Conservation (phyloP, 2,113 vertebrate species). For the Cairina moschata region DNA sequence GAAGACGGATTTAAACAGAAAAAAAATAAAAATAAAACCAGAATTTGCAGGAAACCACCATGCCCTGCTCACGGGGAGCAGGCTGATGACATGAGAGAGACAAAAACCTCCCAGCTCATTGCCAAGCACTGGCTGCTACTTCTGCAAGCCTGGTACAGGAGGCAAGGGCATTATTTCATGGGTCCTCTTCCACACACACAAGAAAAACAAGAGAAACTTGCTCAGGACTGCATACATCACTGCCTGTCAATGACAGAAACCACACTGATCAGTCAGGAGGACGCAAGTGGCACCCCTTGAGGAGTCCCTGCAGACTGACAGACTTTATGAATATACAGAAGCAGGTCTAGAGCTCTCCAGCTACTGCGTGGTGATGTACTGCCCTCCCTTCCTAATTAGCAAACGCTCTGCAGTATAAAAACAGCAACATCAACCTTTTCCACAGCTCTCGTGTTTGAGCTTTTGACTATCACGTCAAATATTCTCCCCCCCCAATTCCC, state of each 20-base stretch:
- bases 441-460: not conserved
- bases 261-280: slow-evolving; percentile 28
- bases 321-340: not conserved
- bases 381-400: not conserved
- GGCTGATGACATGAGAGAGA: not conserved
- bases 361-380: not conserved
- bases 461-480: not conserved
- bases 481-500: not conserved
- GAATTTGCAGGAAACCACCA: not conserved
- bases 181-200: not conserved
- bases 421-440: not conserved
- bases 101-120: not conserved
- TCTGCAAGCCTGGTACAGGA: not conserved
- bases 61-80: not conserved
- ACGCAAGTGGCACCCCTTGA: not conserved
- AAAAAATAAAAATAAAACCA: not conserved
- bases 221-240: slow-evolving; percentile 49
- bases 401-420: not conserved
- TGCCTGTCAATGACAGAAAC: slow-evolving; percentile 27
- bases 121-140: not conserved
- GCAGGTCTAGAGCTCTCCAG: not conserved
- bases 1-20: not conserved
- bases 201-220: slow-evolving; percentile 15
- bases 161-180: not conserved
- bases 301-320: not conserved